Evolutionary conservation across 2,888 invertebrate species (phyloP).

Genomic region (Drosophila ochracea): DNA sequence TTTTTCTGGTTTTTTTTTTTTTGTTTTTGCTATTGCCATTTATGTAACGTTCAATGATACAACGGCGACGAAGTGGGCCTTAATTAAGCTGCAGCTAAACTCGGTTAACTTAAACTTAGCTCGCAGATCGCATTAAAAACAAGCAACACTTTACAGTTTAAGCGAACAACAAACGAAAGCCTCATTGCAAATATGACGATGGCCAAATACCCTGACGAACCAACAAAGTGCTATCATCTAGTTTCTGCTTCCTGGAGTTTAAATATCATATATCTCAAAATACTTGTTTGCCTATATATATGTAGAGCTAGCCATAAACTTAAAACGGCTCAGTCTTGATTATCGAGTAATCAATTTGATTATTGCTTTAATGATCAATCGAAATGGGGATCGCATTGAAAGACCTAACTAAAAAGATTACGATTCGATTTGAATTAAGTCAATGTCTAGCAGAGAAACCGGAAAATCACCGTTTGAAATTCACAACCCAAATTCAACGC

Average conservation of each 20-base stretch:
- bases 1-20: constrained; percentile 7
- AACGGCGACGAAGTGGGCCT: constrained; percentile 52
- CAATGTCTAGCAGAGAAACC: neutral
- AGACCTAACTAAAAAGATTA: neutral
- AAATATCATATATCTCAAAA: neutral
- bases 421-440: neutral
- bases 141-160: constrained; percentile 28
- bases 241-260: neutral
- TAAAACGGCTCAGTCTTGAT: too few relatives aligned
- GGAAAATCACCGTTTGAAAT: neutral
- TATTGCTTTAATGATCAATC: neutral
- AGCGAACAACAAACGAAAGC: neutral
- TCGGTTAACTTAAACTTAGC: constrained; percentile 40
- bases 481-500: neutral
- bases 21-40: constrained; percentile 42
- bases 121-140: constrained; percentile 34
- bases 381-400: neutral
- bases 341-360: neutral
- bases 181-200: neutral
- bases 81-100: constrained; percentile 68
- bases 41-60: constrained; percentile 53
- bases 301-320: too few relatives aligned
- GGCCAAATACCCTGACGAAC: constrained; percentile 1
- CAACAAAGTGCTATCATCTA: neutral
- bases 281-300: neutral